These are phyloP conservation scores for Ifrita kowaldi DNA, from an alignment of 2,113 vertebrate species.

Conservation along the genomic window DNA sequence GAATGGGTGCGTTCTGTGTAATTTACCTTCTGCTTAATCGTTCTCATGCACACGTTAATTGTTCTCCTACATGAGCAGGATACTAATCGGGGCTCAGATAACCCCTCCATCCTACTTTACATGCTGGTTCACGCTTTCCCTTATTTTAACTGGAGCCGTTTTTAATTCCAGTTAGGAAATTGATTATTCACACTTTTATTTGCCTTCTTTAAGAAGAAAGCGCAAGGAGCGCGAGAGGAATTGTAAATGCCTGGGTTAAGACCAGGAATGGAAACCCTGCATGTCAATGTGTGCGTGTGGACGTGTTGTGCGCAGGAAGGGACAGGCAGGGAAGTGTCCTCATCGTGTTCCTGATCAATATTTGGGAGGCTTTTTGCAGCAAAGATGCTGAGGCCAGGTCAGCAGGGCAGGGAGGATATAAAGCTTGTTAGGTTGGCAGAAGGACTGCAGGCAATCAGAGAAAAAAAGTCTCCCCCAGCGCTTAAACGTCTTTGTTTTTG, in stretches of 20 bases:
- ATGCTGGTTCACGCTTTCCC: conserved; percentile 39
- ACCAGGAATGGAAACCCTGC: neutral
- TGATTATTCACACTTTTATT: conserved; percentile 69
- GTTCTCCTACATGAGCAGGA: conserved; percentile 10
- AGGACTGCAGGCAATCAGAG: neutral
- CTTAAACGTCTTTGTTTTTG: neutral
- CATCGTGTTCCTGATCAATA: neutral
- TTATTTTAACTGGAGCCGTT: conserved; percentile 52
- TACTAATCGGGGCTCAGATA: conserved; percentile 23
- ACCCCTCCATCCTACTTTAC: conserved; percentile 30
- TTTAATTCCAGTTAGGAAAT: conserved; percentile 64
- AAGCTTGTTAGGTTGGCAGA: neutral
- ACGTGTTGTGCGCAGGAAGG: neutral
- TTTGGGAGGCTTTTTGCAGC: neutral
- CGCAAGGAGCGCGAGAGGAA: conserved; percentile 21
- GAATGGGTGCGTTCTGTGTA: neutral
- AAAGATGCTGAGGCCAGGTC: conserved; percentile 17
- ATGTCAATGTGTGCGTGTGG: neutral
- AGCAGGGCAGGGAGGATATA: neutral
- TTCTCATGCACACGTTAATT: conserved; percentile 46
- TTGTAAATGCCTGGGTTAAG: conserved; percentile 36
- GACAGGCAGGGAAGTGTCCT: neutral
- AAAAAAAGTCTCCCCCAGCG: neutral
- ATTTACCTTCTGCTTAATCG: conserved; percentile 48
- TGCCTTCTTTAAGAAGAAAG: conserved; percentile 52